phyloP scores from a whole-genome alignment of 2,797 vertebrate genomes.

The Cyprinella venusta region DNA sequence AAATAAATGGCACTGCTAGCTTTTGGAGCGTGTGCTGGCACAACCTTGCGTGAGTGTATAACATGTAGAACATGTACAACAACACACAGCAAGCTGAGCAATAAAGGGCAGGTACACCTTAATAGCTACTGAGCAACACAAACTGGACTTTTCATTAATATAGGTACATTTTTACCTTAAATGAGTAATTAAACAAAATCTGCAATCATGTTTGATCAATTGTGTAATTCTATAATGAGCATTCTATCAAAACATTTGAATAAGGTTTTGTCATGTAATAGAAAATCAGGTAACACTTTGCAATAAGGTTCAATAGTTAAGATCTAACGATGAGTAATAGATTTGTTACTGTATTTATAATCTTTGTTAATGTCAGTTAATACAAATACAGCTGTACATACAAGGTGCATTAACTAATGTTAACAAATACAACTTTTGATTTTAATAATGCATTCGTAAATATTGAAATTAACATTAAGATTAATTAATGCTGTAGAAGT shows the following conservation, averaged over 20 bases:
- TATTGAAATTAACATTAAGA: no score
- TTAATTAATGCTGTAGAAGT: no score
- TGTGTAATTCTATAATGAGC: neutral
- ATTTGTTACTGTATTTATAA: no score
- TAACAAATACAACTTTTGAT: no score
- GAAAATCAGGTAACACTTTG: neutral
- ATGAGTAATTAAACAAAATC: neutral
- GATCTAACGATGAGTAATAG: no score
- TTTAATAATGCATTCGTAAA: no score
- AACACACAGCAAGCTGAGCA: neutral
- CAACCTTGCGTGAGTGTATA: neutral
- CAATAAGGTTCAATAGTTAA: no score
- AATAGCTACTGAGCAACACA: neutral
- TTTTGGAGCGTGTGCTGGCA: constrained; percentile 61
- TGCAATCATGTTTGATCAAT: neutral
- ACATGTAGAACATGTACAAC: neutral
- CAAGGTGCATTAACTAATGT: no score
- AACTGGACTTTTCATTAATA: neutral
- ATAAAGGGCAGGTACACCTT: neutral
- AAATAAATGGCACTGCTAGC: constrained; percentile 73
- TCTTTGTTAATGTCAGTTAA: no score
- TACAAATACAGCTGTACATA: no score
- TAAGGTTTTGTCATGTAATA: no score
- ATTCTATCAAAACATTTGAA: neutral
- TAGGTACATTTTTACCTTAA: neutral